Evolutionary conservation across 2,888 invertebrate species (phyloP), one percentile per base, ranked within the genome.

Genomic region (Hanleya hanleyi): DNA sequence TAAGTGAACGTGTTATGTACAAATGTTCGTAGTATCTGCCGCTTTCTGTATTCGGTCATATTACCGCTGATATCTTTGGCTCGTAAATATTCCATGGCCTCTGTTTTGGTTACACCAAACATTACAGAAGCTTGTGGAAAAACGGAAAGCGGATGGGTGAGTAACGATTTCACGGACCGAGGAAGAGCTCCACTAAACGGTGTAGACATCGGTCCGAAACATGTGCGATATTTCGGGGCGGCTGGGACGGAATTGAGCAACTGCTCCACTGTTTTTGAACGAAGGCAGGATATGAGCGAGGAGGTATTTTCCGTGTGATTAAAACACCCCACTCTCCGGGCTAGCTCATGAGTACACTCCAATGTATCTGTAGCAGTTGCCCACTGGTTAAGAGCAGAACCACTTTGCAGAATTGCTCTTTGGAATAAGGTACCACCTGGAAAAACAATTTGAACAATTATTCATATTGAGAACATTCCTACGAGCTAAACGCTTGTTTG

Each of bases 1-100:
- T 95, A 97, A 78, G 95, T 95, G 92, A 96, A 99, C 38, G 97
- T 95, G 91, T 98, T 98, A 76, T 97, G 93, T 69, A 98, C 97
- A 72, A 86, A 89, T 47, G 96, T 95, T 83, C 96, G 94, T 76
- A 97, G 92, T 77, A 98, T 96, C 91, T 96, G 96, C 72, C 97
- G 96, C 81, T 97, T 93, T 76, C 97, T 93, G 88, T 96, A 96
- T 0, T 96, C 95, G 87, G 97, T 96, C 82, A 99, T 96, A 29
- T 99, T 99, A 88, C 96, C 95, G 88, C 96, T 95, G 57, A 97
- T 95, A 78, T 93, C 92, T 29, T 90, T 88, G 5, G 96, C 96
- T 84, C 96, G 96, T 90, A 99, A 95, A 67, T 96, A 95, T 89
- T 96, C 96, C 91, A 97, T 97, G 7, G 97, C 96, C 90, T 92